A percentile compares a stretch with the other conserved stretches of the same genome.
Evolutionary conservation across 2,797 vertebrate species (phyloP).

Genomic region (Lemur catta): DNA sequence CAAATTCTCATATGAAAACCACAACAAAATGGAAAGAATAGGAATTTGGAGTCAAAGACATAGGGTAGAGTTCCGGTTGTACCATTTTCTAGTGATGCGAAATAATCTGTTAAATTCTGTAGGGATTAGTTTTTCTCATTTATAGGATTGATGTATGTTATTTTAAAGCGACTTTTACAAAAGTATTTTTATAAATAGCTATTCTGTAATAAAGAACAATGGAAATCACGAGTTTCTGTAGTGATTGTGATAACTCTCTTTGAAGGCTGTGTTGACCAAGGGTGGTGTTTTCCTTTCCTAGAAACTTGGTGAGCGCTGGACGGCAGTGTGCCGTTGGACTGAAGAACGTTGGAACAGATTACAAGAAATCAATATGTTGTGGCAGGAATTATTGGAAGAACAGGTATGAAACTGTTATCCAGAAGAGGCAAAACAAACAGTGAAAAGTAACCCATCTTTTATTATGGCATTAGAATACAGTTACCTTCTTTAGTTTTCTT

Average conservation of each 20-base stretch:
- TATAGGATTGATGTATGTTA: neutral
- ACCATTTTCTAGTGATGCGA: neutral
- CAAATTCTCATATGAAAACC: neutral
- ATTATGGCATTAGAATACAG: neutral
- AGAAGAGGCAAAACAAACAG: neutral
- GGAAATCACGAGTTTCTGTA: neutral
- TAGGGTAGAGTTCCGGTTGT: neutral
- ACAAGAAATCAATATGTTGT: constrained; percentile 91
- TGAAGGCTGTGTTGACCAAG: neutral
- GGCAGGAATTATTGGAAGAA: constrained; percentile 95
- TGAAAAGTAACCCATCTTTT: neutral
- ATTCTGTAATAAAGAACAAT: neutral
- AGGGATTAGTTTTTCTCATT: neutral
- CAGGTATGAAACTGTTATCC: constrained; percentile 86
- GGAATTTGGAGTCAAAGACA: neutral
- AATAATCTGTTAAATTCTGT: neutral
- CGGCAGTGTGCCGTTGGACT: constrained; percentile 97
- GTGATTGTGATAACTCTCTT: neutral
- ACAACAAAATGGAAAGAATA: neutral
- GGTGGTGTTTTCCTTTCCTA: constrained; percentile 66
- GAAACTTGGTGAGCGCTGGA: constrained; percentile 97
- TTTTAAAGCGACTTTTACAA: constrained; percentile 15
- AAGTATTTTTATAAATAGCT: neutral
- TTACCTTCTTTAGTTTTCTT: neutral
- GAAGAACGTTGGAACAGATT: constrained; percentile 93